Percentiles rank a stretch among this genome's conserved stretches.
Conservation (phyloP, 2,113 vertebrate species). For the Scytalopus superciliaris region DNA sequence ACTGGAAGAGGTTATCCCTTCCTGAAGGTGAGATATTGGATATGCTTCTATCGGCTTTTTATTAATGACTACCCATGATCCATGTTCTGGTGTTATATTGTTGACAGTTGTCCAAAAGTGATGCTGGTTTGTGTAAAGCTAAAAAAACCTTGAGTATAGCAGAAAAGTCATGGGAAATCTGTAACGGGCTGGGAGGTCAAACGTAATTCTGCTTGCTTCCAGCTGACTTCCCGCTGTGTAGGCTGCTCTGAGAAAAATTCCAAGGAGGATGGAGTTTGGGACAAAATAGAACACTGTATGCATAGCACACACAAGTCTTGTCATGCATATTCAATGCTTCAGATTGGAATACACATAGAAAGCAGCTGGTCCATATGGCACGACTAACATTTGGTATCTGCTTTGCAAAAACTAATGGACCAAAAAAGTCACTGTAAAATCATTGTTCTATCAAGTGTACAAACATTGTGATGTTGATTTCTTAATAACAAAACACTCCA, state of each 20-base stretch:
- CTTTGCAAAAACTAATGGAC: neutral
- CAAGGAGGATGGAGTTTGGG: neutral
- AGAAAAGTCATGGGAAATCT: constrained; percentile 37
- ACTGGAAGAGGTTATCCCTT: neutral
- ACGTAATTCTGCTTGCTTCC: neutral
- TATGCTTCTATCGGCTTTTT: neutral
- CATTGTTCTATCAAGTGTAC: neutral
- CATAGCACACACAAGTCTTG: neutral
- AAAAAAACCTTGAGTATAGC: neutral
- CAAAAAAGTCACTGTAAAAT: neutral
- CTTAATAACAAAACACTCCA: neutral
- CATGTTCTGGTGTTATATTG: neutral
- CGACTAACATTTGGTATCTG: neutral
- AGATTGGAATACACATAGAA: neutral
- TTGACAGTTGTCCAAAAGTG: neutral
- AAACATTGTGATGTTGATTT: neutral
- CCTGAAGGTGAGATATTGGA: neutral
- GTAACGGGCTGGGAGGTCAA: constrained; percentile 1
- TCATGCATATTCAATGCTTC: neutral
- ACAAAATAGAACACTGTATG: neutral
- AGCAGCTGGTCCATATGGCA: neutral
- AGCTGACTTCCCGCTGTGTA: constrained; percentile 34
- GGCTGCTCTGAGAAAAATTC: constrained; percentile 34
- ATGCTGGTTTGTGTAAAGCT: neutral
- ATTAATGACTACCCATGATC: neutral